Evolutionary conservation across 2,797 vertebrate species (phyloP), one percentile per base, ranked within the genome.

Genomic region (Liparis tanakae): DNA sequence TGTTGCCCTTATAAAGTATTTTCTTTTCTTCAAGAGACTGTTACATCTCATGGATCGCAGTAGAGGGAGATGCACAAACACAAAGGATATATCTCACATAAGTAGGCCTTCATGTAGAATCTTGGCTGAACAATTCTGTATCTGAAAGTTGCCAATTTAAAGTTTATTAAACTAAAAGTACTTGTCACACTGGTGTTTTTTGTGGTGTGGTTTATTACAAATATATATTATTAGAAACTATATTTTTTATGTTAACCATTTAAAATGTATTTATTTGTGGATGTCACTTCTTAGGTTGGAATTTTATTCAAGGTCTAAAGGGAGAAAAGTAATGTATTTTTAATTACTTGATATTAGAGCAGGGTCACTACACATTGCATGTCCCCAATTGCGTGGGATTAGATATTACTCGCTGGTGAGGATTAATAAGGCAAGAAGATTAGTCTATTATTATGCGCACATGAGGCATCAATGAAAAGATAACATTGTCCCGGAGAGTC

Each of bases 151-250:
- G 41, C 7, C 12, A 63, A 72, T 76, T 83, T 57, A 56, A 84
- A 79, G 66, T 85, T 68, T 67, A 85, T 82, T 88, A 82, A 83
- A 79, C 50, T 37, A 67, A 30, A 84, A 70, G 41, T 44, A 74
- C 36, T 57, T 73, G 70, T 70, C 63, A 81, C 60, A 34, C 3
- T 61, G 17, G 50, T 74, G 60, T 41, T 41, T 41, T 39, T 39
- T 8, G 39, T 10, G 39, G 39, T 64, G 25, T 13, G 34, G 44
- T n/a, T 3, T 25, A 37, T 44, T 56, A 12, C 14, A 67, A 53
- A 70, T 13, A 39, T 71, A 36, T 82, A 78, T 84, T 79, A 78
- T 80, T 68, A n/a, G 75, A 51, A 78, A 25, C 46, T 17, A 12
- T 71, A 46, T 76, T 80, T 69, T 44, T 70, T 76, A 50, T 76